Percentiles rank a stretch among this genome's conserved stretches.
These are phyloP conservation scores for Otis tarda DNA, from an alignment of 2,113 vertebrate genomes.

Conservation along the genomic window DNA sequence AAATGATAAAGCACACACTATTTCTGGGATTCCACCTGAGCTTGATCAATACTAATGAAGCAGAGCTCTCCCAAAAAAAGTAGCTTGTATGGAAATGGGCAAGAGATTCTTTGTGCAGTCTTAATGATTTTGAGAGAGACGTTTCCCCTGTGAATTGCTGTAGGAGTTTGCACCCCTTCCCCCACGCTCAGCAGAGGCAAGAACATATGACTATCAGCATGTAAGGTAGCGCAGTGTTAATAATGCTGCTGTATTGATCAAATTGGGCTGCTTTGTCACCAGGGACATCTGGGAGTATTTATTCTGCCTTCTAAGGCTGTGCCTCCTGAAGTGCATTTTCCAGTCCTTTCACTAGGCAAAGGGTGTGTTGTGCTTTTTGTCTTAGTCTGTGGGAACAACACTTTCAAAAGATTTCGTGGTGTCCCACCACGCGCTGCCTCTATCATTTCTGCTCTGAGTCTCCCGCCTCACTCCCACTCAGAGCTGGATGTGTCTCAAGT, in stretches of 20 bases:
- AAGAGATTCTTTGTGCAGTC: constrained; percentile 24
- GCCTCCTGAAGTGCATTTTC: constrained; percentile 39
- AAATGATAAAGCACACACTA: background rate
- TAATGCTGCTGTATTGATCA: constrained; percentile 73
- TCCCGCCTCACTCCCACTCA: background rate
- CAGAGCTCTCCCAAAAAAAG: constrained; percentile 26
- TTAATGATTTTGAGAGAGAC: constrained; percentile 49
- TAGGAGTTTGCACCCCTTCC: constrained; percentile 34
- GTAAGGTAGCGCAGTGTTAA: constrained; percentile 61
- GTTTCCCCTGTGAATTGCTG: constrained; percentile 33
- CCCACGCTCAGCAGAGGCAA: constrained; percentile 26
- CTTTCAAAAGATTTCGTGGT: constrained; percentile 8
- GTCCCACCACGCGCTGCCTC: constrained; percentile 1
- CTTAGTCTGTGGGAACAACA: background rate
- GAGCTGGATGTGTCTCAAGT: background rate
- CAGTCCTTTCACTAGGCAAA: background rate
- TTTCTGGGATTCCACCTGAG: background rate
- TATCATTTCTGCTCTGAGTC: constrained; percentile 5
- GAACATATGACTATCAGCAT: constrained; percentile 32
- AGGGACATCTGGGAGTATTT: constrained; percentile 37
- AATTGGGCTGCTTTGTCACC: constrained; percentile 33
- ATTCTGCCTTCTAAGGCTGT: background rate
- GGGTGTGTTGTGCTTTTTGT: constrained; percentile 16
- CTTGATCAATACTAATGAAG: background rate
- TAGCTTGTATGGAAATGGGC: background rate